Conservation (phyloP, 30 jellyfish, hydroid and myxozoan genomes). For the Phacellophora camtschatica region DNA sequence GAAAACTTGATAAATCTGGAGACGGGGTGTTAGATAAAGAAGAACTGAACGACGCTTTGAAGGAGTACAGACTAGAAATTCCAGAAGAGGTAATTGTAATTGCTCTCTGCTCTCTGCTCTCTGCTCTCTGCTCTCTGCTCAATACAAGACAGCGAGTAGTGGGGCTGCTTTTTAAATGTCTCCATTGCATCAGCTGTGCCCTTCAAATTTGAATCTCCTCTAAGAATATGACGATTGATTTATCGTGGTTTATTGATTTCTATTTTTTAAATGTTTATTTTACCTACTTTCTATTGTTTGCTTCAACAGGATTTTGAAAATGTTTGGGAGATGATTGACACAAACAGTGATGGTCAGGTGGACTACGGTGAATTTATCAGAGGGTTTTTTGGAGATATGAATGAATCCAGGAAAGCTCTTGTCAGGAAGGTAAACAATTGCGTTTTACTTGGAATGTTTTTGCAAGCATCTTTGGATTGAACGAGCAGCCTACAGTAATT, state of each 20-base stretch:
- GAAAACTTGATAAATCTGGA: constrained; percentile 60
- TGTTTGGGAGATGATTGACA: constrained; percentile 58
- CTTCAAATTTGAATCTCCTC: no score
- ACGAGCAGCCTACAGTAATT: no score
- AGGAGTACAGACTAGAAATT: constrained; percentile 59
- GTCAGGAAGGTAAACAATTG: constrained; percentile 66
- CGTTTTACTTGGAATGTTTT: no score
- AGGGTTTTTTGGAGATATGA: constrained; percentile 74
- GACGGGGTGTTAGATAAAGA: constrained; percentile 65
- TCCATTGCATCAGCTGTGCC: no score
- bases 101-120: no score
- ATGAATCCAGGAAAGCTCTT: constrained; percentile 58
- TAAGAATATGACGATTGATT: background rate
- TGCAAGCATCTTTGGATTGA: no score
- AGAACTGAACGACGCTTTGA: constrained; percentile 66
- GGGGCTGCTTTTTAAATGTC: no score
- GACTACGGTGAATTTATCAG: constrained; percentile 75
- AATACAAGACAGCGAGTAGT: no score
- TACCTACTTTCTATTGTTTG: background rate
- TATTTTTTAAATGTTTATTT: background rate
- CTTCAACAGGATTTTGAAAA: constrained; percentile 47
- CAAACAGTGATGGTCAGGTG: constrained; percentile 37
- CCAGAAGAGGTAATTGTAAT: constrained; percentile 51
- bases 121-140: no score
- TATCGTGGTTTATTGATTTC: no score